Base-by-base conservation (phyloP, 1,140 invertebrate genomes). In the Procambarus virginalis region DNA sequence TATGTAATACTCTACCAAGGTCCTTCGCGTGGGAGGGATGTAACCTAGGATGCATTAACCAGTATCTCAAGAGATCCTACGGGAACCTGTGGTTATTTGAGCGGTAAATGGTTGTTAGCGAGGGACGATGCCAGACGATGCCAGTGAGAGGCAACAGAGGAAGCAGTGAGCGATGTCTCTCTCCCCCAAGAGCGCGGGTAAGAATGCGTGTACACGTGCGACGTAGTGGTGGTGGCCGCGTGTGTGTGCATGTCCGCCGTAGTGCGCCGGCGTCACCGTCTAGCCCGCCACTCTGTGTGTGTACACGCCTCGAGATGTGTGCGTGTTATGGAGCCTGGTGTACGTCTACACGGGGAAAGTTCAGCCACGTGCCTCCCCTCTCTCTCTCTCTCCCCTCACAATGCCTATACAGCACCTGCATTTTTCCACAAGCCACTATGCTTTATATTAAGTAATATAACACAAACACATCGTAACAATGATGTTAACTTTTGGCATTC, bases 191-290 rank as follows among this genome's bases (percentile, higher is more conserved):
- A 78, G 86, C 86, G 86, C 86, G 86, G 86, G 86, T 88, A 88
- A 88, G 86, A 88, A 88, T 88, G 86, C 86, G 86, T 88, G 78
- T 79, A 73, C 86, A 88, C 79, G 86, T 88, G 86, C 78, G 86
- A 70, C 77, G 86, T 88, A 76, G 86, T 81, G 86, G 82, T 84
- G 81, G 64, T 34, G 70, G 85, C 86, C 86, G 86, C 86, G 86
- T 88, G 86, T 87, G 85, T 87, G 85, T 81, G 78, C 79, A 81
- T 81, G 79, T 82, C 46, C 51, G n/a, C 70, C 45, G 22, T 70
- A 46, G 20, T 88, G 86, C 86, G 86, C 86, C 86, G 86, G 86
- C 86, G 86, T 88, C 86, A 70, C 86, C 86, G 64, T 84, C 82
- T 75, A 49, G 68, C 82, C 68, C 82, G 82, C 81, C 81, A 83